Evolutionary conservation across 2,797 vertebrate species (phyloP), one percentile per base, ranked within the genome.

Genomic region (Pangasius sanitwongsei): DNA sequence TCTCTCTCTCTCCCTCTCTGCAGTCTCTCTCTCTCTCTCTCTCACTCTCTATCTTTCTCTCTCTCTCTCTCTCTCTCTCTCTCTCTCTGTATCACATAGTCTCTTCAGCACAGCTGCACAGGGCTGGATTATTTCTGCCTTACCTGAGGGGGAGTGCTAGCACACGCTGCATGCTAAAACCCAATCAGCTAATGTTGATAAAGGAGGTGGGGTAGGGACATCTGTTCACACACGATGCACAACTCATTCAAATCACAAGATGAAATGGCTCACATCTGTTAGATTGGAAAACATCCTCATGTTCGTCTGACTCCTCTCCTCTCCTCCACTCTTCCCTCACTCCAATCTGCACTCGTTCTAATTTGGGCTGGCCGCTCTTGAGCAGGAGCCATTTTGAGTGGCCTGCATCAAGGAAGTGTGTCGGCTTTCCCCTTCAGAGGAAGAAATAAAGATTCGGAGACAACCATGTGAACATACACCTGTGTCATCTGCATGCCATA

Each of bases 171-270:
- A 95, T 95, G 95, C 96, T 94, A 95, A 96, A 96, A 95, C 95
- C 96, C 95, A 96, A 96, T 97, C 96, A 96, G 96, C 96, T 96
- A 96, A 96, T 96, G 95, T 95, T 96, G 96, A 96, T 96, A 96
- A 96, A 96, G 95, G 96, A 96, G 96, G 96, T 93, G 95, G 96
- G 94, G 95, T 93, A 90, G 87, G 94, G 96, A 97, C 96, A 97
- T 97, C 96, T 97, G 96, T 96, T 96, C 96, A 95, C 96, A 96
- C 96, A 95, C 75, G 69, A 57, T 41, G 95, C 96, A 95, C 96
- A 94, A 96, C 96, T 96, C 95, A 95, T 96, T 96, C 96, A 96
- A 96, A 96, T 96, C 95, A 95, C 95, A 95, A 95, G 95, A 96
- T 96, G 94, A 96, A 96, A 96, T 96, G 95, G 94, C 95, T 96